phyloP scores from a whole-genome alignment of 1,140 invertebrate genomes.

The Tachypleus tridentatus region DNA sequence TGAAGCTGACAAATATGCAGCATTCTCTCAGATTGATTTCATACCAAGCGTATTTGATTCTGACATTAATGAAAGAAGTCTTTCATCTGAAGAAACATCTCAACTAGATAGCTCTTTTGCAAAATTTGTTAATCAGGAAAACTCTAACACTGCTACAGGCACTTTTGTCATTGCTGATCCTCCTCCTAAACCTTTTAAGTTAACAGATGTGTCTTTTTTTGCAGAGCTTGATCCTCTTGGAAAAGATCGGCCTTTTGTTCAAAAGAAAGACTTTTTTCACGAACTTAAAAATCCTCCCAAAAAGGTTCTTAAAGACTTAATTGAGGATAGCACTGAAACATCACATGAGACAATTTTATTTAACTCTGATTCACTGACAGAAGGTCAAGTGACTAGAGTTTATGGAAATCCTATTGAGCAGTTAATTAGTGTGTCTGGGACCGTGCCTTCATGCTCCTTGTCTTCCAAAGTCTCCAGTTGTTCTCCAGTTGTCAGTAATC shows the following conservation, averaged over 20 bases:
- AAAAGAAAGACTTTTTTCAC: conserved; percentile 91
- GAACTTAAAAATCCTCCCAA: conserved; percentile 83
- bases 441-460: too few species aligned
- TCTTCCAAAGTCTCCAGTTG: too few species aligned
- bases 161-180: conserved; percentile 21
- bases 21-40: conserved; percentile 18
- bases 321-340: not conserved
- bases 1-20: conserved; percentile 17
- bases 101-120: not conserved
- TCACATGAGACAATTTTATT: not conserved
- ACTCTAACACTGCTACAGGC: too few species aligned
- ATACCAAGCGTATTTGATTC: conserved; percentile 19
- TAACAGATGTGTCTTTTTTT: conserved; percentile 55
- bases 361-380: too few species aligned
- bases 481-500: too few species aligned
- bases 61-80: conserved; percentile 3
- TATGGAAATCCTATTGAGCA: too few species aligned
- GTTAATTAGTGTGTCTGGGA: too few species aligned
- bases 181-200: conserved; percentile 14
- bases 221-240: conserved; percentile 83
- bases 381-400: too few species aligned
- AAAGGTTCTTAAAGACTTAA: conserved; percentile 74
- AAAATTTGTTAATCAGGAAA: not conserved
- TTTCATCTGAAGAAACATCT: not conserved
- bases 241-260: conserved; percentile 71